These are phyloP conservation scores for Oreochromis niloticus DNA, from an alignment of 2,113 vertebrate species.

Conservation along the genomic window DNA sequence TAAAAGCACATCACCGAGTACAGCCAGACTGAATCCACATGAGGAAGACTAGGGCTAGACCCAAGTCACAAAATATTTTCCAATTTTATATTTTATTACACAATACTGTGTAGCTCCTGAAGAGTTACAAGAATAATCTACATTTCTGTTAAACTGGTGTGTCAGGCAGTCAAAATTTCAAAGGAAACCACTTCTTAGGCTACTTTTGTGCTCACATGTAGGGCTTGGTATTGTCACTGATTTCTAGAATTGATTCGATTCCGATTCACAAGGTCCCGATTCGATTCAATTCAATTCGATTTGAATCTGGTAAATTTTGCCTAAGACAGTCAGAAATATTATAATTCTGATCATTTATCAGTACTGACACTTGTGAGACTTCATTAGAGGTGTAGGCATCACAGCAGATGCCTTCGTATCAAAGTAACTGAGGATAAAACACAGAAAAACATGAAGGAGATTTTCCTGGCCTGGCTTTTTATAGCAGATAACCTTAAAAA, in stretches of 20 bases:
- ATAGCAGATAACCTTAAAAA: too few relatives aligned
- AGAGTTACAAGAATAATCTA: neutral
- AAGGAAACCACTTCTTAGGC: neutral
- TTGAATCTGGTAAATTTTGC: rapidly evolving
- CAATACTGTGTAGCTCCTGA: neutral
- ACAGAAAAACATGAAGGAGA: neutral
- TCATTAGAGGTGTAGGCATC: neutral
- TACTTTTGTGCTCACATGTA: neutral
- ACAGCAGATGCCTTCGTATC: neutral
- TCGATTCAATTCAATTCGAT: neutral
- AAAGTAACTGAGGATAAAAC: neutral
- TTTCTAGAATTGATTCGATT: neutral
- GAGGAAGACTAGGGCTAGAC: neutral
- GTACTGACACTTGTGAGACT: neutral
- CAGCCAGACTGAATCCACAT: neutral
- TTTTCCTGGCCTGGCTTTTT: too few relatives aligned
- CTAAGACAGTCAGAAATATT: neutral
- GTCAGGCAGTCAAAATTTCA: neutral
- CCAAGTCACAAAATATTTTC: rapidly evolving
- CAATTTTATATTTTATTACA: neutral
- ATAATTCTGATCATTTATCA: neutral
- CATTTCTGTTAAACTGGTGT: neutral
- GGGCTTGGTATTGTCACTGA: rapidly evolving
- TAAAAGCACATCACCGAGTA: neutral
- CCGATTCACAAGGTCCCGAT: rapidly evolving